Percentiles rank a stretch among this genome's conserved stretches.
phyloP scores from a whole-genome alignment of 2,113 vertebrate genomes.

The Myanophis thanlyinensis region DNA sequence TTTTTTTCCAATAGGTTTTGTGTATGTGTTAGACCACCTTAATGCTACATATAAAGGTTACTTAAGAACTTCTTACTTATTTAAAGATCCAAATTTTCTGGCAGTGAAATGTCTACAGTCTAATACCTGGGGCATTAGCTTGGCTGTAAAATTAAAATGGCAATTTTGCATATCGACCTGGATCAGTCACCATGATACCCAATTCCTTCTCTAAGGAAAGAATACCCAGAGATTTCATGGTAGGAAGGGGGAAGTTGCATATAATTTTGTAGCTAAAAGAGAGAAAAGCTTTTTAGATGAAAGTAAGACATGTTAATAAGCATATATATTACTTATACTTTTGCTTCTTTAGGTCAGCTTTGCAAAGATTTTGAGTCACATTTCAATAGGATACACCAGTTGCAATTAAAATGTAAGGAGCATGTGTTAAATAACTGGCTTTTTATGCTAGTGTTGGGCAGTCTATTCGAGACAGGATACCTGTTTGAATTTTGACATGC shows the following conservation, averaged over 20 bases:
- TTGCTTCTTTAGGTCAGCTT: background rate
- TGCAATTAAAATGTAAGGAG: background rate
- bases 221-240: background rate
- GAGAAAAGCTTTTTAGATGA: background rate
- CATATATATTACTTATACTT: background rate
- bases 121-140: background rate
- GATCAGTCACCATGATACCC: background rate
- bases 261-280: background rate
- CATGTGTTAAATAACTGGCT: background rate
- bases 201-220: background rate
- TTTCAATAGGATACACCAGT: background rate
- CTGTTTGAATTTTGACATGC: background rate
- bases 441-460: background rate
- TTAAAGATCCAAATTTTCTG: background rate
- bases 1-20: background rate
- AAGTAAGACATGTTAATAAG: background rate
- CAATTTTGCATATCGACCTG: background rate
- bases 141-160: background rate
- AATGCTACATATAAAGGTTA: background rate
- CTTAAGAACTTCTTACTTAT: background rate
- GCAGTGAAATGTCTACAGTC: background rate
- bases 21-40: background rate
- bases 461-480: background rate
- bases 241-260: background rate
- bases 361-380: background rate